phyloP scores from a whole-genome alignment of 2,888 invertebrate species.

The Macaria notata region DNA sequence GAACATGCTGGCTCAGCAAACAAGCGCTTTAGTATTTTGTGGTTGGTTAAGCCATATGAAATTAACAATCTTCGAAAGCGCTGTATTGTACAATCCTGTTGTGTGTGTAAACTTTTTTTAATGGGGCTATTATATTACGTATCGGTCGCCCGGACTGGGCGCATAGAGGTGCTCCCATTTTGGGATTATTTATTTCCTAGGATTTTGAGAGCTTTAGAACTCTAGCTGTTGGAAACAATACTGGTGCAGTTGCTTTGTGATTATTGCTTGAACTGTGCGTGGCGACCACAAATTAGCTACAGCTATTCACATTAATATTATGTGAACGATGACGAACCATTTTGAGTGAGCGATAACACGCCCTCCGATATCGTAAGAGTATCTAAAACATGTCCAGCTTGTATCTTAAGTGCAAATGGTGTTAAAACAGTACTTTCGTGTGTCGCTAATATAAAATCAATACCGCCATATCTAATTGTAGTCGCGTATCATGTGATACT shows the following conservation, averaged over 20 bases:
- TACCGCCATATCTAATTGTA: conserved; percentile 40
- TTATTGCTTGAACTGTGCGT: conserved; percentile 47
- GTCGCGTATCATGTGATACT: neutral
- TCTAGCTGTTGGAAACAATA: conserved; percentile 27
- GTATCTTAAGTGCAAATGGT: neutral
- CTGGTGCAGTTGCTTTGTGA: neutral
- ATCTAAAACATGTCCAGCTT: conserved; percentile 29
- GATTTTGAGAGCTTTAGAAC: conserved; percentile 37
- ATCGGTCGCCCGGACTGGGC: conserved; percentile 54
- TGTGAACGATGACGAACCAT: conserved; percentile 76
- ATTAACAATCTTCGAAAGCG: conserved; percentile 43
- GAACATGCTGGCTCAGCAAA: conserved; percentile 42
- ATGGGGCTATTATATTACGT: conserved; percentile 50
- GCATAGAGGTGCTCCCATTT: conserved; percentile 53
- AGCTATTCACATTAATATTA: conserved; percentile 77
- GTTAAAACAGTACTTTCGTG: conserved; percentile 35
- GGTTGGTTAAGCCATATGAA: conserved; percentile 9
- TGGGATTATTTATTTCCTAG: conserved; percentile 38
- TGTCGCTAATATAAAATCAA: conserved; percentile 68
- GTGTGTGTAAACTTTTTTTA: conserved; percentile 77
- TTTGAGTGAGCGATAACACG: conserved; percentile 75
- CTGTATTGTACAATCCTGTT: conserved; percentile 38
- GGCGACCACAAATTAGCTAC: conserved; percentile 57
- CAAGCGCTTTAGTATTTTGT: conserved; percentile 45
- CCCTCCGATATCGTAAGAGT: conserved; percentile 48